Base-by-base conservation (phyloP, 2,113 vertebrate species). In the Tautogolabrus adspersus region DNA sequence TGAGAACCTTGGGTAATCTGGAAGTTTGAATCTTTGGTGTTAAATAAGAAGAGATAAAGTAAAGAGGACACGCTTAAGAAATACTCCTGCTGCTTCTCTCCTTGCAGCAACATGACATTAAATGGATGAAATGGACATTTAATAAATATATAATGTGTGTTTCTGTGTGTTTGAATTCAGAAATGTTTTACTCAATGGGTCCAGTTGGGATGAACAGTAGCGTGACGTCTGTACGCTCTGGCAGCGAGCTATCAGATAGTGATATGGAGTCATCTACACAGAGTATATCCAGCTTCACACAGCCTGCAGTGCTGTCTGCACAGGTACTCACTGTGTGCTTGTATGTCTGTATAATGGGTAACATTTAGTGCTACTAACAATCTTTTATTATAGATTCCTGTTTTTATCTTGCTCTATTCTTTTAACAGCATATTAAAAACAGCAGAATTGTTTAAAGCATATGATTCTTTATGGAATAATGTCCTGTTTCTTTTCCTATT, bases 161-260 rank as follows among this genome's bases (percentile, higher is more conserved):
- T 8, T 49, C 37, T 52, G 21, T 55, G 2, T 72, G 1, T 57
- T 57, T 44, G 15, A 37, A 57, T 69, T 12, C 92, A 96, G 96
- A 97, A 70, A 96, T 97, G 94, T 98, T 97, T 93, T 98, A 92
- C 90, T 97, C 97, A 52, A 97, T 97, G 97, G 95, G 94, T 1
- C 95, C 95, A 54, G 90, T 78, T 38, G 91, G 82, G 68, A 96
- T 97, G 95, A 95, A 82, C 0, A 96, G 95, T 88, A 97, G 96
- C 9, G 90, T 93, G 83, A 88, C 93, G 12, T 97, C 97, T 0
- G 83, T 93, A 4, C 91, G 93, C 52, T 96, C 96, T 0, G 91
- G 95, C 69, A 97, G 94, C 1, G 96, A 97, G 79, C 76, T 96
- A n/a, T 96, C 96, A 0, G 95, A 97, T 85, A 95, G 96, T 49